A percentile compares a stretch with the other conserved stretches of the same genome.
Evolutionary conservation across 2,113 vertebrate genomes (phyloP).

Genomic region (Podarcis raffonei): DNA sequence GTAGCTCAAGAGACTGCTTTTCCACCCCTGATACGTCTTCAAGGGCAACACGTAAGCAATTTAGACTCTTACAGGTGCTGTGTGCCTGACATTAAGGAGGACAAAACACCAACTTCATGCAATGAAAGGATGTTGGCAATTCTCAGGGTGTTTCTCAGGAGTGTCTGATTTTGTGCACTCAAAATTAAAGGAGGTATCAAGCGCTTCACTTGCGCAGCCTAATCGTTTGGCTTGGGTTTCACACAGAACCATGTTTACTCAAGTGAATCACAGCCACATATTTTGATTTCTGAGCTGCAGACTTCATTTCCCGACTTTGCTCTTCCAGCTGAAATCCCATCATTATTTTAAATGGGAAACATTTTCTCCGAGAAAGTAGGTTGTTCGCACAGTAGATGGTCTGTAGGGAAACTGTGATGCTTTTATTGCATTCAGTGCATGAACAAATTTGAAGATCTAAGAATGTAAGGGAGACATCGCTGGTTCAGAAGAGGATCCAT

Average conservation of each 20-base stretch:
- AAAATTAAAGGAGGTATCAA: constrained; percentile 37
- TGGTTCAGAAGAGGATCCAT: background rate
- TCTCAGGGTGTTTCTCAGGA: background rate
- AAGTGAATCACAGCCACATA: constrained; percentile 31
- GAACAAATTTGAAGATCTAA: background rate
- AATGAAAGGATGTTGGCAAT: constrained; percentile 25
- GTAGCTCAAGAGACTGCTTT: no score
- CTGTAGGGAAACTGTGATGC: background rate
- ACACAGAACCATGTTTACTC: constrained; percentile 50
- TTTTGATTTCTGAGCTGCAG: constrained; percentile 17
- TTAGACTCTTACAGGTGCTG: background rate
- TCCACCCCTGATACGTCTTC: background rate
- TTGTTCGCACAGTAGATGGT: constrained; percentile 17
- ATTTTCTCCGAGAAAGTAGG: constrained; percentile 23
- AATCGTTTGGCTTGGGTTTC: constrained; percentile 49
- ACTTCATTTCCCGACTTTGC: background rate
- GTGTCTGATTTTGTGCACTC: constrained; percentile 37
- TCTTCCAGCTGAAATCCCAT: constrained; percentile 9
- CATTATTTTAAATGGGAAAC: constrained; percentile 40
- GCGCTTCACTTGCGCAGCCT: background rate
- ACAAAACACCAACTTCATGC: background rate
- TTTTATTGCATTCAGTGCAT: background rate
- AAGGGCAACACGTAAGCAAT: background rate
- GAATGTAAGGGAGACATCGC: background rate
- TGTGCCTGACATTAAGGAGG: background rate